Conservation (phyloP, 2,888 invertebrate species). For the Spilosoma lubricipeda region DNA sequence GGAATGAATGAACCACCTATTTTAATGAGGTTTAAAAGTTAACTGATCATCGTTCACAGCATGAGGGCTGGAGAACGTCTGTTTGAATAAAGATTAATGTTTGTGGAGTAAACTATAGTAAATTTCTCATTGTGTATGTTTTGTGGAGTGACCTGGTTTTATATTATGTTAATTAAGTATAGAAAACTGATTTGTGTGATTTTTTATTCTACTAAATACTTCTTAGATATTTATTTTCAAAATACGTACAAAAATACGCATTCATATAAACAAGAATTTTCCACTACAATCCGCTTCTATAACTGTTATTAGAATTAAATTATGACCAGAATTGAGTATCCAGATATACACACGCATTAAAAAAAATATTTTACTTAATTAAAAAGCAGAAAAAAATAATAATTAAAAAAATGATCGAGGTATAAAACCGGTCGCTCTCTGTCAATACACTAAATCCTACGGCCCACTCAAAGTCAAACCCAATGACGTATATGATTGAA, state of each 20-base stretch:
- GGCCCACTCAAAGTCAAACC: slow-evolving; percentile 50
- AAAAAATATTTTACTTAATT: neutral
- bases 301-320: neutral
- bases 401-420: neutral
- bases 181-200: slow-evolving; percentile 12
- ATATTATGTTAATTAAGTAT: slow-evolving; percentile 37
- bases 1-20: slow-evolving; percentile 83
- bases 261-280: neutral
- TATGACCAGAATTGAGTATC: neutral
- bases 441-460: slow-evolving; percentile 46
- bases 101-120: slow-evolving; percentile 24
- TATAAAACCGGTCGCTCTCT: slow-evolving; percentile 17
- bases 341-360: neutral
- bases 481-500: slow-evolving; percentile 83
- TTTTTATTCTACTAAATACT: neutral
- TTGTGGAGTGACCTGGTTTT: slow-evolving; percentile 27
- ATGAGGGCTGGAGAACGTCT: slow-evolving; percentile 44
- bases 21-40: slow-evolving; percentile 86
- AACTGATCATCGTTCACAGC: slow-evolving; percentile 71
- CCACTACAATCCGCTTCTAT: neutral
- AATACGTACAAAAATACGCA: neutral
- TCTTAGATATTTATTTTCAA: neutral
- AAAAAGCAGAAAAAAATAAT: neutral
- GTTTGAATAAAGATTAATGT: slow-evolving; percentile 34
- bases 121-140: slow-evolving; percentile 39